Conservation (phyloP, 2,113 vertebrate species). For the Antidorcas marsupialis region DNA sequence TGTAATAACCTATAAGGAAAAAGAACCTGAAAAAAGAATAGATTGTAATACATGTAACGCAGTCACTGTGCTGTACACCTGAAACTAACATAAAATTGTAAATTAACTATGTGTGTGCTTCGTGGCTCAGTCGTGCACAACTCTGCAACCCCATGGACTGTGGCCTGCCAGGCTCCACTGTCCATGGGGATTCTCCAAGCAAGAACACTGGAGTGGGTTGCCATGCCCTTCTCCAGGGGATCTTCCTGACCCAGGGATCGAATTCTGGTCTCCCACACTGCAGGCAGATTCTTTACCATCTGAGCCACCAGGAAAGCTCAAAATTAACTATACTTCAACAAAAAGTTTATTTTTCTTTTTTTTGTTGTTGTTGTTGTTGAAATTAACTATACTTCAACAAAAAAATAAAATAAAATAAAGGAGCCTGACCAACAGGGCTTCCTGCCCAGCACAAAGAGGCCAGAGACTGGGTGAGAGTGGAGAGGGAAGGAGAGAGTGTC, state of each 20-base stretch:
- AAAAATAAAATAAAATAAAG: neutral
- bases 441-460: neutral
- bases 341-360: neutral
- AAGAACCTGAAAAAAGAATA: neutral
- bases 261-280: neutral
- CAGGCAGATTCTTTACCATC: neutral
- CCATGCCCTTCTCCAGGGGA: neutral
- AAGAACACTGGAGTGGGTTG: neutral
- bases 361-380: neutral
- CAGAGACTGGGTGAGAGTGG: neutral
- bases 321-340: neutral
- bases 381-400: neutral
- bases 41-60: neutral
- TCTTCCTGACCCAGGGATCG: neutral
- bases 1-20: neutral
- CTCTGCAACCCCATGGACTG: neutral
- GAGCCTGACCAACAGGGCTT: neutral
- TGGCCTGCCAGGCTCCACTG: neutral
- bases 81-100: neutral
- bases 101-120: neutral
- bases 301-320: neutral
- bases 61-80: neutral
- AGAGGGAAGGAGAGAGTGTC: neutral
- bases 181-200: neutral
- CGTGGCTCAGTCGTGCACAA: accelerated